Evolutionary conservation across 2,888 invertebrate genomes (phyloP).

Genomic region (Pristionchus arcanus): DNA sequence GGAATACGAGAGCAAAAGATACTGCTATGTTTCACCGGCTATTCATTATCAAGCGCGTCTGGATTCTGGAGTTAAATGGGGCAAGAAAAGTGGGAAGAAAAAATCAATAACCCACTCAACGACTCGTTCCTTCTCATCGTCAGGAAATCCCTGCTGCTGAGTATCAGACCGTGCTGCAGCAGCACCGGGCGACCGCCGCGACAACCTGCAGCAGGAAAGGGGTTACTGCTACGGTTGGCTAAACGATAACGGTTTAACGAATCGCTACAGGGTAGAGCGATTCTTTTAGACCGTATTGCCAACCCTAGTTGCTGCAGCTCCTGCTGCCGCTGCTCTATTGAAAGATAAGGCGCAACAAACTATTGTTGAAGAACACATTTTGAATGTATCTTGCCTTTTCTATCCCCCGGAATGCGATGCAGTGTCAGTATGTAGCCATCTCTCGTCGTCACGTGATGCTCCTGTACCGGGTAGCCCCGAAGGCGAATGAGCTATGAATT

Average conservation of each 20-base stretch:
- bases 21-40: background rate
- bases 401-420: background rate
- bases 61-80: background rate
- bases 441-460: background rate
- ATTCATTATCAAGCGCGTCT: background rate
- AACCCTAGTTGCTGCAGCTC: too few relatives aligned
- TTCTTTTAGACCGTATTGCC: too few relatives aligned
- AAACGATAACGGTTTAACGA: too few relatives aligned
- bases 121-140: background rate
- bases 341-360: too few relatives aligned
- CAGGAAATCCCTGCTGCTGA: conserved; percentile 3
- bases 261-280: too few relatives aligned
- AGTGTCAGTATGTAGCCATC: conserved; percentile 1
- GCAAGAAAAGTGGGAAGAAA: background rate
- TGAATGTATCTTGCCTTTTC: background rate
- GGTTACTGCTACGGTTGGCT: background rate
- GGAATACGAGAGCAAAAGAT: too few relatives aligned
- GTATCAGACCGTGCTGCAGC: conserved; percentile 9
- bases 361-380: too few relatives aligned
- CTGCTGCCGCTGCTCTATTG: too few relatives aligned
- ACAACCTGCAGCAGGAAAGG: background rate
- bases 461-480: background rate
- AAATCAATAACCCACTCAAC: background rate
- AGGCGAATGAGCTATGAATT: background rate
- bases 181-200: conserved; percentile 20